A percentile compares a stretch with the other conserved stretches of the same genome.
Evolutionary conservation across 2,888 invertebrate species (phyloP).

Genomic region (Xiphydria camelus): DNA sequence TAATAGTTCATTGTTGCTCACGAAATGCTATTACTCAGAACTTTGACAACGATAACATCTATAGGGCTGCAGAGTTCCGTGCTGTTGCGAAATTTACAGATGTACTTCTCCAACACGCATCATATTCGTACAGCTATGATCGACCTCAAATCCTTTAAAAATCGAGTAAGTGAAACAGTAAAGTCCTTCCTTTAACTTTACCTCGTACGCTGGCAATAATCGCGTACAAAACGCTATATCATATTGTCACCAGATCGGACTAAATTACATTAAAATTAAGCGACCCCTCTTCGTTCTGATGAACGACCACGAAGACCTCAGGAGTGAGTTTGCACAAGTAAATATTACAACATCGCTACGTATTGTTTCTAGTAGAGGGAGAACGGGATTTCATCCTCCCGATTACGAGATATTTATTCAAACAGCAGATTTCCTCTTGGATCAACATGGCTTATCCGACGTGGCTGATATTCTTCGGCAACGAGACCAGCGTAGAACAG

Average conservation of each 20-base stretch:
- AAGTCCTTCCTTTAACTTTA: too few species aligned
- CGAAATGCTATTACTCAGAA: too few species aligned
- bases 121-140: conserved; percentile 44
- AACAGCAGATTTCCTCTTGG: conserved; percentile 45
- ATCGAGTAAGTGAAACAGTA: conserved; percentile 25
- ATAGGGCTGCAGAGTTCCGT: conserved; percentile 32
- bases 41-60: too few species aligned
- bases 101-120: conserved; percentile 31
- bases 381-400: too few species aligned
- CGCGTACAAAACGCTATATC: too few species aligned
- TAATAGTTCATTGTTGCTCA: too few species aligned
- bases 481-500: conserved; percentile 33
- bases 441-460: conserved; percentile 52
- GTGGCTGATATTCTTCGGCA: conserved; percentile 48
- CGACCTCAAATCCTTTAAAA: too few species aligned
- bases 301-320: conserved; percentile 43
- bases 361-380: too few species aligned
- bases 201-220: too few species aligned
- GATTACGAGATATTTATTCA: too few species aligned
- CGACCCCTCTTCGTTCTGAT: conserved; percentile 51
- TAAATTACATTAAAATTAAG: conserved; percentile 43
- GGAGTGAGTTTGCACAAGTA: conserved; percentile 41
- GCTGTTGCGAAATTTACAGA: conserved; percentile 32
- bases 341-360: conserved; percentile 24
- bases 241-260: conserved; percentile 44